Percentiles rank a stretch among this genome's conserved stretches.
Conservation (phyloP, 2,797 vertebrate species). For the Cuculus canorus region DNA sequence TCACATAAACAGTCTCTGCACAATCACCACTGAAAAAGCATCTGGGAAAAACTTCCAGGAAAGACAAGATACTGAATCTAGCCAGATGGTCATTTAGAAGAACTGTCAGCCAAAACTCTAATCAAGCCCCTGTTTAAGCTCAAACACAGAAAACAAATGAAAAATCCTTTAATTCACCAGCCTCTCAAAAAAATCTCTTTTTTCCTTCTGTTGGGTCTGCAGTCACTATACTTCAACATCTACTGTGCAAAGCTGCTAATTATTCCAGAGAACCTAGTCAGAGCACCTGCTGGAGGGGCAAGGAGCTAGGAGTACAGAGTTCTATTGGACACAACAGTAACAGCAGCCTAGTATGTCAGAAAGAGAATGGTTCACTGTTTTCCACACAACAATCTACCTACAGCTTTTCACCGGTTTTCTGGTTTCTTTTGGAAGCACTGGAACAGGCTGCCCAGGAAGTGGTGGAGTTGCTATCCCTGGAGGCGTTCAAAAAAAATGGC, state of each 20-base stretch:
- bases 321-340: background rate
- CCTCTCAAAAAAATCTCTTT: background rate
- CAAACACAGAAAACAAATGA: background rate
- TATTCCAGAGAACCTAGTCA: background rate
- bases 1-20: background rate
- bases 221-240: background rate
- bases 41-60: background rate
- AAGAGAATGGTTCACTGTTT: background rate
- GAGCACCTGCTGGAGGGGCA: rapidly evolving
- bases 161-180: background rate
- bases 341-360: background rate
- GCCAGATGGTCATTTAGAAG: background rate
- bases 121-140: background rate
- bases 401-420: background rate
- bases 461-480: too few relatives aligned
- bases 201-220: background rate
- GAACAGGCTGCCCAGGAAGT: too few relatives aligned
- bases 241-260: background rate
- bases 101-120: background rate
- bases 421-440: background rate
- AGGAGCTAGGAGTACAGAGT: background rate
- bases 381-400: background rate
- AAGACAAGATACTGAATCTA: background rate
- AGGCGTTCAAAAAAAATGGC: too few relatives aligned
- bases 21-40: background rate